Percentiles rank a stretch among this genome's conserved stretches.
Conservation (phyloP, 2,113 vertebrate species). For the Pontoporia blainvillei region DNA sequence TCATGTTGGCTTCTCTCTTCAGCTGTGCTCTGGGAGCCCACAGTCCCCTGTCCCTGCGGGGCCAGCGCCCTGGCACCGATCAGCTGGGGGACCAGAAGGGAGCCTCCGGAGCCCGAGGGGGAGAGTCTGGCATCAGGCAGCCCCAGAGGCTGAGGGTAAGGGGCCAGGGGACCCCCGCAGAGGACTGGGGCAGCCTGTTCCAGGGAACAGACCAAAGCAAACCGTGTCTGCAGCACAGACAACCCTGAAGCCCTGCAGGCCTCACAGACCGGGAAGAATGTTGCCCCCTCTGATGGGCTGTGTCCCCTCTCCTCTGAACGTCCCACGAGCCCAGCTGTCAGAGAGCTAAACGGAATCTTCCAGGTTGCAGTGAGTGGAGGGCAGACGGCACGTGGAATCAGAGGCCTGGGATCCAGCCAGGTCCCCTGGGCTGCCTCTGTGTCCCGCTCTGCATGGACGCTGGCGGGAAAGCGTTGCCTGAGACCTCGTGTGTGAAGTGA, state of each 20-base stretch:
- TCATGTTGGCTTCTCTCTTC: accelerated
- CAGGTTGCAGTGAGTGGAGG: background rate
- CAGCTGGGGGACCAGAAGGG: background rate
- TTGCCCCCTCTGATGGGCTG: accelerated
- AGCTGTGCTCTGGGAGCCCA: background rate
- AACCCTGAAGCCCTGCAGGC: background rate
- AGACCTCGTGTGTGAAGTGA: background rate
- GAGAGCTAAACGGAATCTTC: no score
- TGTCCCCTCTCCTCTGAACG: background rate
- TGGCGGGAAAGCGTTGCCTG: accelerated
- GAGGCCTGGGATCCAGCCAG: no score
- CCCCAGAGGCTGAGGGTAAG: accelerated
- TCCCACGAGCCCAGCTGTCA: background rate
- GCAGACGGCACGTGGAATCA: accelerated
- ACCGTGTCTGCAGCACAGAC: no score
- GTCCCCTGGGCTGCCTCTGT: background rate
- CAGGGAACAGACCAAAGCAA: accelerated
- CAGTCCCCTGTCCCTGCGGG: no score
- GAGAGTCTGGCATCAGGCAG: background rate
- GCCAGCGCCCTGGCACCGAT: accelerated
- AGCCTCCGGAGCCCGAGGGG: background rate
- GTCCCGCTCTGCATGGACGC: accelerated
- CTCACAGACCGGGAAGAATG: background rate
- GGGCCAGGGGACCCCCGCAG: background rate
- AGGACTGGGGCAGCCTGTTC: accelerated